phyloP scores from a whole-genome alignment of 37 sponge, comb jelly and placozoan species.

The Beroe forskalii region DNA sequence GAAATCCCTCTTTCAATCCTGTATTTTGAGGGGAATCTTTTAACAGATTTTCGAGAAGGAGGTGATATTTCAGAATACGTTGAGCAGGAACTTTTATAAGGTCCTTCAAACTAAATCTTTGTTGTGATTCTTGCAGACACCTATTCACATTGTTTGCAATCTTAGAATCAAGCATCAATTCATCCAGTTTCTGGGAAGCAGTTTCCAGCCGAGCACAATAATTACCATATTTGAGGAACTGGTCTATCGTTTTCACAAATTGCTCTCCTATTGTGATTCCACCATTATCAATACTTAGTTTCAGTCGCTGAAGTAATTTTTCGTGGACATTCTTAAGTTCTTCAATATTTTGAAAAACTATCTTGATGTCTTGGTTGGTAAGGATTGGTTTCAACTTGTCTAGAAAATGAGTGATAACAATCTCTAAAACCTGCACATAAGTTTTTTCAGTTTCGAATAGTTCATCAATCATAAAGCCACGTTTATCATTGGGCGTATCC shows the following conservation, averaged over 20 bases:
- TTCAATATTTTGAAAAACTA: conserved; percentile 49
- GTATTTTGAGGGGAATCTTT: conserved; percentile 6
- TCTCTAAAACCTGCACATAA: conserved; percentile 49
- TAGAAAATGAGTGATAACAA: conserved; percentile 26
- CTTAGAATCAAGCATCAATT: conserved; percentile 26
- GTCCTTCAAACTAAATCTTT: conserved; percentile 51
- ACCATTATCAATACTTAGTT: conserved; percentile 21
- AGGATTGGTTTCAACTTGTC: not conserved
- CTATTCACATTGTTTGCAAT: not conserved
- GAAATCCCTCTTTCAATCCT: conserved; percentile 21
- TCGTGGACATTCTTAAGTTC: conserved; percentile 37
- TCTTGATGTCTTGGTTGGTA: not conserved
- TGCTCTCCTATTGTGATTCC: conserved; percentile 18
- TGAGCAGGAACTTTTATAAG: conserved; percentile 58
- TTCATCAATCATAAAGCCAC: conserved; percentile 55
- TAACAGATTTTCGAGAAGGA: conserved; percentile 3
- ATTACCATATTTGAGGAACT: conserved; percentile 33
- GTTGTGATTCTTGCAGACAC: not conserved
- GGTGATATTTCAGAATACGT: conserved; percentile 44
- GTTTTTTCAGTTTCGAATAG: conserved; percentile 54
- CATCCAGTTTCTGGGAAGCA: conserved; percentile 27
- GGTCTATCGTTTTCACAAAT: conserved; percentile 25
- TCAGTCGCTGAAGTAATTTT: conserved; percentile 21
- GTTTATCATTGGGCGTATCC: conserved; percentile 37
- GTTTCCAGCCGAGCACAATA: conserved; percentile 31